Percentiles rank a stretch among this genome's conserved stretches.
phyloP scores from a whole-genome alignment of 2,888 invertebrate species.

The Monopis laevigella region DNA sequence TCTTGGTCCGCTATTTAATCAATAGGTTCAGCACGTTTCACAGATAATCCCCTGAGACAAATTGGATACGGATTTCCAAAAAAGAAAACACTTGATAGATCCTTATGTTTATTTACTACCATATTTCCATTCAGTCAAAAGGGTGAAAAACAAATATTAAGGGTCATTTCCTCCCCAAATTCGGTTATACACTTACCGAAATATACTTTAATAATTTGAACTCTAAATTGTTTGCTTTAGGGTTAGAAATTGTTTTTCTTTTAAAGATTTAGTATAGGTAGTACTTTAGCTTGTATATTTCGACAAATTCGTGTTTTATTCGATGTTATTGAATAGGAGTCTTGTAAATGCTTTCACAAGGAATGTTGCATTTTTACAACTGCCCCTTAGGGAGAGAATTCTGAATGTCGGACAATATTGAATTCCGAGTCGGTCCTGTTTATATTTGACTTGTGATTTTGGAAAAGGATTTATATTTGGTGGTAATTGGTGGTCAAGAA shows the following conservation, averaged over 20 bases:
- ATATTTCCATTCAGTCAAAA: slow-evolving; percentile 11
- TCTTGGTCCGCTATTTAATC: no score
- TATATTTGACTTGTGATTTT: no score
- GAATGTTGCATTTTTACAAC: slow-evolving; percentile 12
- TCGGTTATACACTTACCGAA: not conserved
- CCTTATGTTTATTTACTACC: slow-evolving; percentile 10
- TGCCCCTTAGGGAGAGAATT: slow-evolving; percentile 9
- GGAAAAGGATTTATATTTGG: no score
- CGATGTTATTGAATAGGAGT: slow-evolving; percentile 15
- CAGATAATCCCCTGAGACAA: not conserved
- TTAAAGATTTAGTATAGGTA: slow-evolving; percentile 1
- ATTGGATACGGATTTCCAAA: slow-evolving; percentile 3
- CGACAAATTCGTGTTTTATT: slow-evolving; percentile 16
- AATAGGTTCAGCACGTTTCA: not conserved
- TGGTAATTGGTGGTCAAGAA: no score
- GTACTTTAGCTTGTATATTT: not conserved
- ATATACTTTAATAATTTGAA: not conserved
- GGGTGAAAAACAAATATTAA: slow-evolving; percentile 14
- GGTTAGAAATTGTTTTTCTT: not conserved
- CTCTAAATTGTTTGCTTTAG: not conserved
- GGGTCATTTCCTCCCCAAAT: slow-evolving; percentile 14
- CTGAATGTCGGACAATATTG: not conserved
- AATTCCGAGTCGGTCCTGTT: not conserved
- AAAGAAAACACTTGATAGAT: not conserved
- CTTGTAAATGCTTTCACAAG: slow-evolving; percentile 11